Base-by-base conservation (phyloP, 1,140 invertebrate genomes). In the Pogonus chalceus region DNA sequence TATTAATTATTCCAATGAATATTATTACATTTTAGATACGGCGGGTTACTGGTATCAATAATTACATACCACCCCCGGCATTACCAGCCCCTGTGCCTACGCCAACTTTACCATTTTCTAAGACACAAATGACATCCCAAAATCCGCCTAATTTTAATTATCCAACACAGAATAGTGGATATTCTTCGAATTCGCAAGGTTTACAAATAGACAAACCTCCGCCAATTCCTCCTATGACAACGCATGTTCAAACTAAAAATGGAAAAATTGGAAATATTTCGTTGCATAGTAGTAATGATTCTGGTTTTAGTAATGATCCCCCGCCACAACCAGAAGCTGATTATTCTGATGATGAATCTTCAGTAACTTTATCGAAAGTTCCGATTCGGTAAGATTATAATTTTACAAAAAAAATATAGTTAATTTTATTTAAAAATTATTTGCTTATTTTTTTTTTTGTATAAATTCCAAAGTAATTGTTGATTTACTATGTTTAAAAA, bases 281-380 rank as follows among this genome's bases (percentile, higher is more conserved):
- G 20, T 77, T 91, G 51, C 88, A 92, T 68, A 90, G 87, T 66
- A 92, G 88, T 65, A 92, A 92, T 70, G 90, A 92, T 71, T 91
- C 88, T 61, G 90, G 89, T 21, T 92, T 92, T 66, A 90, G 88
- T 63, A 92, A 92, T 63, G 90, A 90, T 64, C 85, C 88, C 9
- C 87, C 89, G 2, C 85, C 87, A 20, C 87, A 90, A 63, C 89
- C 90, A 0, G 88, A 92, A 71, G 81, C 91, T 56, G 89, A 92
- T 69, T 92, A 92, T 68, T 91, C 88, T 35, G 89, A 92, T 65
- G 88, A 92, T 70, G 89, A 92, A 62, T 83, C 83, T 20, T 67
- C 69, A 35, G 72, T 76, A 57, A 66, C 78, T 57, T 73, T 68
- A 56, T 69, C 76, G 51, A 78, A 81, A 58, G 73, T 83, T 46